A percentile compares a stretch with the other conserved stretches of the same genome.
Evolutionary conservation across 2,113 vertebrate species (phyloP).

Genomic region (Cyphomyrus discorhynchus): DNA sequence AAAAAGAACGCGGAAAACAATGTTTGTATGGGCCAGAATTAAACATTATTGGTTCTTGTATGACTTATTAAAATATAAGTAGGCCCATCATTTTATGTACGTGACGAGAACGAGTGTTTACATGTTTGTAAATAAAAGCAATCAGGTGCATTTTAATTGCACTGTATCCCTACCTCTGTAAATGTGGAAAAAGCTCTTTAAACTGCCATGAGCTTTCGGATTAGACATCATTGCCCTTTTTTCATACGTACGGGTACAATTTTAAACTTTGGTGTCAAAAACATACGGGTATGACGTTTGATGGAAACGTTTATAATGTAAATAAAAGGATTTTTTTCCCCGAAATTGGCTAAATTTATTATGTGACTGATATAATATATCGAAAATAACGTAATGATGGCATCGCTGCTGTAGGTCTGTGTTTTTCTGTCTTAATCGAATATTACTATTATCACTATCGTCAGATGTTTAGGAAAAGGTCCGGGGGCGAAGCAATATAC

Average conservation of each 20-base stretch:
- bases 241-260: neutral
- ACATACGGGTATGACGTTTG: slow-evolving; percentile 44
- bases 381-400: neutral
- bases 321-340: slow-evolving; percentile 61
- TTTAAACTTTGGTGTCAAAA: slow-evolving; percentile 5
- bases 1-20: slow-evolving; percentile 35
- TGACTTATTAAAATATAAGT: slow-evolving; percentile 64
- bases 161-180: neutral
- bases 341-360: slow-evolving; percentile 24
- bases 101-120: slow-evolving; percentile 30
- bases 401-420: neutral
- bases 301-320: slow-evolving; percentile 56
- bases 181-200: neutral
- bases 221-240: neutral
- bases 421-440: neutral
- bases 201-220: neutral
- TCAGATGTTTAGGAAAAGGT: neutral
- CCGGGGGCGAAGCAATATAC: neutral
- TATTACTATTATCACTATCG: neutral
- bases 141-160: slow-evolving; percentile 40
- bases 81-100: slow-evolving; percentile 46
- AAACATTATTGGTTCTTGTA: slow-evolving; percentile 59
- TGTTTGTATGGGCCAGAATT: slow-evolving; percentile 20
- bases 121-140: slow-evolving; percentile 56
- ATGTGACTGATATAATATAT: slow-evolving; percentile 6